Evolutionary conservation across 2,888 invertebrate genomes (phyloP).

Genomic region (Torymus aiolomorphi): DNA sequence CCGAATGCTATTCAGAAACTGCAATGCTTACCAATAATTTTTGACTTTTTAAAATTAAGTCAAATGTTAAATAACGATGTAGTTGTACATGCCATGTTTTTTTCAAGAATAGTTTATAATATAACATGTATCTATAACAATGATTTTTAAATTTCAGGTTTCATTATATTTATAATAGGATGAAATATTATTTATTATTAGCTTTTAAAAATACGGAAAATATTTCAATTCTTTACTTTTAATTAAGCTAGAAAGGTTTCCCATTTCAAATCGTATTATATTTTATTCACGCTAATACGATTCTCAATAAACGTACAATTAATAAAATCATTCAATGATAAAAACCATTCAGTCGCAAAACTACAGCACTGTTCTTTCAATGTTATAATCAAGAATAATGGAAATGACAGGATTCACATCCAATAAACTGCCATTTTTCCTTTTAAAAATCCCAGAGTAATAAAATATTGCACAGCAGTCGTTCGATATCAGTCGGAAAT

Average conservation of each 20-base stretch:
- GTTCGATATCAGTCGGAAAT: conserved; percentile 4
- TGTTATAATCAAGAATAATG: conserved; percentile 13
- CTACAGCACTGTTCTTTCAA: not conserved
- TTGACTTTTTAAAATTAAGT: too few relatives aligned
- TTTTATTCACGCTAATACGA: not conserved
- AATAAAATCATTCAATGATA: not conserved
- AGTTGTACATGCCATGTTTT: too few relatives aligned
- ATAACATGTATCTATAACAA: too few relatives aligned
- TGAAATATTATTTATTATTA: conserved; percentile 25
- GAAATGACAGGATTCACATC: conserved; percentile 1
- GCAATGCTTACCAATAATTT: too few relatives aligned
- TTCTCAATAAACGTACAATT: conserved; percentile 1
- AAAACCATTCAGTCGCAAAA: not conserved
- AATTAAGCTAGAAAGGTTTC: not conserved
- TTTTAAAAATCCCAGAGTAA: conserved; percentile 13
- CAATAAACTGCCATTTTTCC: conserved; percentile 15
- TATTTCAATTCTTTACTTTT: conserved; percentile 49
- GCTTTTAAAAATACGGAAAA: conserved; percentile 29
- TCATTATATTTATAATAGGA: too few relatives aligned
- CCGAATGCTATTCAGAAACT: too few relatives aligned
- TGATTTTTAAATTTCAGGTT: too few relatives aligned
- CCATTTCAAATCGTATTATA: not conserved
- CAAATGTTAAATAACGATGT: too few relatives aligned
- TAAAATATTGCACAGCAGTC: not conserved
- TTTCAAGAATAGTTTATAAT: too few relatives aligned